phyloP scores from a whole-genome alignment of 2,113 vertebrate species.

The Vulpes ferrilata region DNA sequence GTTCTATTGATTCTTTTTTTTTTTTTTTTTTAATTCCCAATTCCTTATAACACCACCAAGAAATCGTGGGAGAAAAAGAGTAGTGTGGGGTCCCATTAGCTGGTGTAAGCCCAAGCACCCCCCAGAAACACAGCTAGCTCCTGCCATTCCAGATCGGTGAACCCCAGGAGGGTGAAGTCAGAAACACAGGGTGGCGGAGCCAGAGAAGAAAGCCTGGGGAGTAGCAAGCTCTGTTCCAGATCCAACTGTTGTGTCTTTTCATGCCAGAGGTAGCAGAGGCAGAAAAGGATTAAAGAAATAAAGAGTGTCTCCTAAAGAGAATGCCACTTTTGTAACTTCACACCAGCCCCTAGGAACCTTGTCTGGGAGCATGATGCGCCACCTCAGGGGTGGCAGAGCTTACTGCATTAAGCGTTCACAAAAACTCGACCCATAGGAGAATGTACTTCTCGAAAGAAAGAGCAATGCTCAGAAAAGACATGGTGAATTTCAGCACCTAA shows the following conservation, averaged over 20 bases:
- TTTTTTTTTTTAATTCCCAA: not conserved
- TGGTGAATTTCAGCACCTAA: not conserved
- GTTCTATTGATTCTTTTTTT: not conserved
- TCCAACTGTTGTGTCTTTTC: not conserved
- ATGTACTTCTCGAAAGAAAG: not conserved
- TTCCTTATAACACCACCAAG: not conserved
- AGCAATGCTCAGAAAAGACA: not conserved
- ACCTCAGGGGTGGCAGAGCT: not conserved
- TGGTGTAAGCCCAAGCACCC: not conserved
- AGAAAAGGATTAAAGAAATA: not conserved
- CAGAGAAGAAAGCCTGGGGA: not conserved
- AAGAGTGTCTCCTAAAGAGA: not conserved
- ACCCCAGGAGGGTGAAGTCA: not conserved
- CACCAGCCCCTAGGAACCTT: not conserved
- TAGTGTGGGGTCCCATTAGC: accelerated
- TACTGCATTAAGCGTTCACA: not conserved
- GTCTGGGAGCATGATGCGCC: not conserved
- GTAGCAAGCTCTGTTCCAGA: not conserved
- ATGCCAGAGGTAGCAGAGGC: not conserved
- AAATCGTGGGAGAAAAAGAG: not conserved
- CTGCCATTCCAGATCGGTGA: not conserved
- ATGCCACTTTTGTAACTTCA: not conserved
- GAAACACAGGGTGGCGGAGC: not conserved
- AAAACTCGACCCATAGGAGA: not conserved
- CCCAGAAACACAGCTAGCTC: not conserved